These are phyloP conservation scores for Rhynchomys soricoides DNA, from an alignment of 2,113 vertebrate genomes.

Conservation along the genomic window DNA sequence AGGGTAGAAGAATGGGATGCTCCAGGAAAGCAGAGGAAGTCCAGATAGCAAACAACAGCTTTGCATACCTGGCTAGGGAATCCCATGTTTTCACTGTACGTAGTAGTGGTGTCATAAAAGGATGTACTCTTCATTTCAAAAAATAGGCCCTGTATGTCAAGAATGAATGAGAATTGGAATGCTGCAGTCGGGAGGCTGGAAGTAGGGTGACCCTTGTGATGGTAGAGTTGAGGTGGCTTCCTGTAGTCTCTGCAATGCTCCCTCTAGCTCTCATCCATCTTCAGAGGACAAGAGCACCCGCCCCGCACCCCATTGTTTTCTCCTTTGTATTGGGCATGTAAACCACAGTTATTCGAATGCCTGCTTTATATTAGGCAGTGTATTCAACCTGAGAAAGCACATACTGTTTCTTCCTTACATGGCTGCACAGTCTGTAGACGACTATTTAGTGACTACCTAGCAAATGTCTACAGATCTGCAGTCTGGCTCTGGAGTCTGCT, in stretches of 20 bases:
- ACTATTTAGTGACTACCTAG: constrained; percentile 34
- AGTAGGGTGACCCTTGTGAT: not conserved
- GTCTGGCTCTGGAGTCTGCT: not conserved
- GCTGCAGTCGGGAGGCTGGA: not conserved
- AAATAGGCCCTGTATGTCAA: not conserved
- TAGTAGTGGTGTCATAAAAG: not conserved
- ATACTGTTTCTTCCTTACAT: not conserved
- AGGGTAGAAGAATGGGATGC: not conserved
- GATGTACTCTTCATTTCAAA: not conserved
- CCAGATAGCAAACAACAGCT: not conserved
- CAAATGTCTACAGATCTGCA: not conserved
- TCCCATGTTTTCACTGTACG: not conserved
- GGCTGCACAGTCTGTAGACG: not conserved
- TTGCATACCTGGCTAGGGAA: not conserved
- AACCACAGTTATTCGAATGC: not conserved
- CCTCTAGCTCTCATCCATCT: not conserved
- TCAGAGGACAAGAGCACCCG: not conserved
- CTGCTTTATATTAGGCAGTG: not conserved
- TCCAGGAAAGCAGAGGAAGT: not conserved
- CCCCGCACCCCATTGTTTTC: not conserved
- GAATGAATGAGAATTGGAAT: not conserved
- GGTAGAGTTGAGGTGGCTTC: not conserved
- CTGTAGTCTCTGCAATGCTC: constrained; percentile 10
- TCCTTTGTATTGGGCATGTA: not conserved
- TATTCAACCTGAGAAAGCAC: not conserved